These are phyloP conservation scores for Poecile atricapillus DNA, from an alignment of 2,113 vertebrate genomes.

Conservation along the genomic window DNA sequence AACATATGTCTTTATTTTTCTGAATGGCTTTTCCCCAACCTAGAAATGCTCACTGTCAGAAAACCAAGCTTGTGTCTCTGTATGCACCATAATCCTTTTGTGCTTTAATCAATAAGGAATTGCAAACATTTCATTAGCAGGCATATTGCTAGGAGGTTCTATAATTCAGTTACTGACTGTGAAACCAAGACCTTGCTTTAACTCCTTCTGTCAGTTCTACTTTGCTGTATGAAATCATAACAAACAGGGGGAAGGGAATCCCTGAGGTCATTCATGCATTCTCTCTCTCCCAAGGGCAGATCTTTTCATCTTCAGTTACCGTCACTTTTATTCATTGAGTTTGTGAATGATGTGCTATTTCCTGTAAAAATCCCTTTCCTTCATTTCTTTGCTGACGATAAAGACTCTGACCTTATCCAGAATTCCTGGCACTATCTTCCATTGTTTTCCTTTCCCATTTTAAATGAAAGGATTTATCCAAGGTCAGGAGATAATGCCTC, in stretches of 20 bases:
- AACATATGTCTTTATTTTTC: neutral
- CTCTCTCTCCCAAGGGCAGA: constrained; percentile 9
- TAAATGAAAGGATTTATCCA: constrained; percentile 24
- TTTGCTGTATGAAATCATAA: constrained; percentile 46
- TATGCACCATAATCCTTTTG: neutral
- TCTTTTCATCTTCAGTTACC: constrained; percentile 42
- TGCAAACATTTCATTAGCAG: neutral
- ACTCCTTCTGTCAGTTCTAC: constrained; percentile 20
- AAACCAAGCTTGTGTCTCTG: neutral
- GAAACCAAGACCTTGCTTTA: constrained; percentile 14
- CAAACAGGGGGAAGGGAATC: constrained; percentile 10
- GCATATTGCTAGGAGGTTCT: neutral
- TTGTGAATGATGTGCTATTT: constrained; percentile 48
- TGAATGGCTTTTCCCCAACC: neutral
- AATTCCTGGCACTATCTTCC: neutral
- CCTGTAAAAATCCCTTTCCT: constrained; percentile 43
- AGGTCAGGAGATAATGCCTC: constrained; percentile 11
- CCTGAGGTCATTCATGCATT: constrained; percentile 37
- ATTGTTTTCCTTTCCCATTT: constrained; percentile 38
- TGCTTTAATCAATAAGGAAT: neutral
- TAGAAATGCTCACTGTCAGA: neutral
- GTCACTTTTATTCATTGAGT: constrained; percentile 4
- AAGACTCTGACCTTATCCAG: constrained; percentile 34
- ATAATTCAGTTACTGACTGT: neutral
- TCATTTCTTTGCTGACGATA: neutral